These are phyloP conservation scores for Parnassius mnemosyne DNA, from an alignment of 2,888 invertebrate species.

Conservation along the genomic window DNA sequence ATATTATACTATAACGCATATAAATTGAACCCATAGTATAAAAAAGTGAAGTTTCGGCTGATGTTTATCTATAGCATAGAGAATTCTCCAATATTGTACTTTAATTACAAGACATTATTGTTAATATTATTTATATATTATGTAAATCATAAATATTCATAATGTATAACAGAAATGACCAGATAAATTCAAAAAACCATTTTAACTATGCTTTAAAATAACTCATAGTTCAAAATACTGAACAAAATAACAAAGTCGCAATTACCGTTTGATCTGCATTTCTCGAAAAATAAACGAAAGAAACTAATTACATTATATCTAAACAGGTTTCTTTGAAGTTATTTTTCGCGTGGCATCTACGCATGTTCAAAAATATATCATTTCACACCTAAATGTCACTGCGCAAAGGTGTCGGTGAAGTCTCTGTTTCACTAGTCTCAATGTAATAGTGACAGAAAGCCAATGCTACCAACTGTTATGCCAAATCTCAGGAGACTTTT, in stretches of 20 bases:
- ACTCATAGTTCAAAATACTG: not conserved
- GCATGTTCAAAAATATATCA: constrained; percentile 26
- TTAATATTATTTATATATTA: no score
- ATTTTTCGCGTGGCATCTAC: constrained; percentile 22
- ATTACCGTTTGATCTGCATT: constrained; percentile 23
- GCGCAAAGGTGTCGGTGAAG: constrained; percentile 18
- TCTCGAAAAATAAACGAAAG: constrained; percentile 20
- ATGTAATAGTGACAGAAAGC: constrained; percentile 11
- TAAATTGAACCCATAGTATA: no score
- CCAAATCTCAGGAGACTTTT: no score
- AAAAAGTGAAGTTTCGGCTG: no score
- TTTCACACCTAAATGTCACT: constrained; percentile 22
- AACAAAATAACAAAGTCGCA: constrained; percentile 19
- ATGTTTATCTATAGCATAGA: no score
- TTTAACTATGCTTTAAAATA: no score
- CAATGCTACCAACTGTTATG: constrained; percentile 14
- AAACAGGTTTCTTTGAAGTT: constrained; percentile 23
- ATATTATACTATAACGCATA: no score
- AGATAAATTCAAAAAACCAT: no score
- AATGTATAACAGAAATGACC: no score
- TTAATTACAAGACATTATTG: no score
- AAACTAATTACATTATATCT: constrained; percentile 25
- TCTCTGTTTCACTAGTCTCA: constrained; percentile 8
- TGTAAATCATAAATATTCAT: no score
- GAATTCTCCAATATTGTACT: no score